These are phyloP conservation scores for Trididemnum nubilum DNA, from an alignment of 23 tunicate genomes.

Conservation along the genomic window DNA sequence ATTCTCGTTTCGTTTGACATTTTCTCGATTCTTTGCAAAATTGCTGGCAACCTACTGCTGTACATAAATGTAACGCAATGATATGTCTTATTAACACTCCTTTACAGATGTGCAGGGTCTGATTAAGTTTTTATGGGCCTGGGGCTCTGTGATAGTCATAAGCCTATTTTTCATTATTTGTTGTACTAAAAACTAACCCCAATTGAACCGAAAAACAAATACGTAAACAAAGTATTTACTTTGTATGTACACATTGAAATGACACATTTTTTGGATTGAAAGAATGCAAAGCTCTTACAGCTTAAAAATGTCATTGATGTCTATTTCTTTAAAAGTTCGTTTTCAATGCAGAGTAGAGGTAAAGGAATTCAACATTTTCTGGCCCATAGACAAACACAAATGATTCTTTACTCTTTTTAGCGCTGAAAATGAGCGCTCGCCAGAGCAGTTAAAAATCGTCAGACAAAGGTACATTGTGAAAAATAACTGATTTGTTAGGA, in stretches of 20 bases:
- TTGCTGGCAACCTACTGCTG: too few relatives aligned
- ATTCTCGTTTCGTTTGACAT: too few relatives aligned
- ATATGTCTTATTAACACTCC: not conserved
- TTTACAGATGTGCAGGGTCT: not conserved
- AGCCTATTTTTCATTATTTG: conserved; percentile 1
- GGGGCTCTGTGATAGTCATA: conserved; percentile 2
- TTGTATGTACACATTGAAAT: not conserved
- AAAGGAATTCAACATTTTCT: conserved; percentile 14
- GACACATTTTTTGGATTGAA: conserved; percentile 8
- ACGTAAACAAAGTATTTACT: conserved; percentile 1
- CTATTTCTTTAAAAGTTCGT: conserved; percentile 30
- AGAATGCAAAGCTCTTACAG: not conserved
- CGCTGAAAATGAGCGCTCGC: conserved; percentile 39
- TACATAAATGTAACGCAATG: not conserved
- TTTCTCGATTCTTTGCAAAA: too few relatives aligned
- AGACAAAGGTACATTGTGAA: conserved; percentile 29
- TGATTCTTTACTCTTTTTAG: conserved; percentile 39
- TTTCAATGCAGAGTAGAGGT: conserved; percentile 31
- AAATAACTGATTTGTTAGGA: conserved; percentile 16
- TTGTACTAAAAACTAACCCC: not conserved
- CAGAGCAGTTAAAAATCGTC: conserved; percentile 26
- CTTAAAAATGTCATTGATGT: conserved; percentile 13
- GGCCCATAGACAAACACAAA: conserved; percentile 22
- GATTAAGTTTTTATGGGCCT: not conserved
- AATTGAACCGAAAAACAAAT: not conserved